Evolutionary conservation across 1,140 invertebrate species (phyloP), one percentile per base, ranked within the genome.

Genomic region (Eriocheir sinensis): DNA sequence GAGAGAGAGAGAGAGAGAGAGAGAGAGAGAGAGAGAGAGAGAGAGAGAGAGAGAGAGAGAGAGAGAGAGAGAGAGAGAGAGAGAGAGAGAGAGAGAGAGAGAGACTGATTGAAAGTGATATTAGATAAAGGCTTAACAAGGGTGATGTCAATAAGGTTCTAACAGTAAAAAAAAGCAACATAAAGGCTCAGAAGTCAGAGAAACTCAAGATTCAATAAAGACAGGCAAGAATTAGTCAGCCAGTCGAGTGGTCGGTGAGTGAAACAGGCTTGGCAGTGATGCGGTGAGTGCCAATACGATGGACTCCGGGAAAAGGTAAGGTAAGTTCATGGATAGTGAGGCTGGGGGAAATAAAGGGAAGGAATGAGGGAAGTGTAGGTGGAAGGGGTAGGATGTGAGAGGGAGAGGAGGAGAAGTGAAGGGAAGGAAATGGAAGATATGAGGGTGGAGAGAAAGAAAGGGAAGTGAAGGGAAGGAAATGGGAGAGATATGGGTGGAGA

Each of bases 41-140:
- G n/a, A 81, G n/a, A 81, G n/a, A 81, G n/a, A 81, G 80, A 81
- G n/a, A 81, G 80, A 81, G 80, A 81, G 80, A 81, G 80, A 81
- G 80, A 81, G 80, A 81, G 80, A 81, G 80, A 81, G 80, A 81
- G 80, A 81, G 80, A 81, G 80, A 81, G 80, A 81, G 80, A 81
- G 80, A 81, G 80, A 81, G 80, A 81, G 80, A 81, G 80, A 81
- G 80, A 81, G 80, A 81, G 80, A 81, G 80, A 81, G 80, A 27
- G 4, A 30, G 80, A 81, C 80, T 81, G 4, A 81, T 3, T 30
- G 27, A 81, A 21, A 8, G 27, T 8, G 80, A 81, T n/a, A n/a
- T 4, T 81, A 72, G 12, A 72, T 15, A n/a, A 15, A n/a, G 60
- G 60, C n/a, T 15, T 72, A 15, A n/a, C n/a, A 72, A 15, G n/a